These are phyloP conservation scores for Gymnoscopelus braueri DNA, from an alignment of 2,797 vertebrate species.

Conservation along the genomic window DNA sequence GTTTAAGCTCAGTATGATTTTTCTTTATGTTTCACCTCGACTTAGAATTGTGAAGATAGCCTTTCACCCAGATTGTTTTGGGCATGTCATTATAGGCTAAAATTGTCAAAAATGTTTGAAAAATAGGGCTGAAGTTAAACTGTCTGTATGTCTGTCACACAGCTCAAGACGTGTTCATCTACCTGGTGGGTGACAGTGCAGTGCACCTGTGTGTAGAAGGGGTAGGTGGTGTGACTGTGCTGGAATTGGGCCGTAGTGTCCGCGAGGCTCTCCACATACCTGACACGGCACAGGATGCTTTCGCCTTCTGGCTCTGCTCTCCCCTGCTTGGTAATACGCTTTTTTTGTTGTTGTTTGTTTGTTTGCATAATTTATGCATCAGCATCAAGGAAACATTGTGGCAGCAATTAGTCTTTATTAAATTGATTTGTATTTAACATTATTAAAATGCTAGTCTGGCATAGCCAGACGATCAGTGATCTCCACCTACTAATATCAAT, in stretches of 20 bases:
- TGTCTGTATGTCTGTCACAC: slow-evolving; percentile 35
- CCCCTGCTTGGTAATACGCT: slow-evolving; percentile 85
- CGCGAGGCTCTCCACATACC: slow-evolving; percentile 86
- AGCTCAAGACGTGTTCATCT: slow-evolving; percentile 90
- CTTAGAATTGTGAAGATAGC: neutral
- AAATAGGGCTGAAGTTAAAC: neutral
- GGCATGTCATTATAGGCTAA: too few species aligned
- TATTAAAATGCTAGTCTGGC: too few species aligned
- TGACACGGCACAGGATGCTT: slow-evolving; percentile 81
- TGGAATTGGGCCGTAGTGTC: slow-evolving; percentile 85
- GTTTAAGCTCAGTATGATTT: neutral
- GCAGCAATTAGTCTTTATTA: too few species aligned
- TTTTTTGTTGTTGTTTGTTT: neutral
- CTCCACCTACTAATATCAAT: too few species aligned
- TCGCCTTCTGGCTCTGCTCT: slow-evolving; percentile 90
- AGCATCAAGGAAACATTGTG: too few species aligned
- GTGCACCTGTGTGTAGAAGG: slow-evolving; percentile 87
- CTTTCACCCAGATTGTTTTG: too few species aligned
- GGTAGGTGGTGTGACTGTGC: slow-evolving; percentile 80
- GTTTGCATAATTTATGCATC: too few species aligned
- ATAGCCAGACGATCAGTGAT: too few species aligned
- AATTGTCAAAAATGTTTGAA: too few species aligned
- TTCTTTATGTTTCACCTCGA: neutral
- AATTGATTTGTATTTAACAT: too few species aligned
- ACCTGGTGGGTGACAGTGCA: slow-evolving; percentile 84